Base-by-base conservation (phyloP, 2,888 invertebrate species). In the Leucoma salicis region DNA sequence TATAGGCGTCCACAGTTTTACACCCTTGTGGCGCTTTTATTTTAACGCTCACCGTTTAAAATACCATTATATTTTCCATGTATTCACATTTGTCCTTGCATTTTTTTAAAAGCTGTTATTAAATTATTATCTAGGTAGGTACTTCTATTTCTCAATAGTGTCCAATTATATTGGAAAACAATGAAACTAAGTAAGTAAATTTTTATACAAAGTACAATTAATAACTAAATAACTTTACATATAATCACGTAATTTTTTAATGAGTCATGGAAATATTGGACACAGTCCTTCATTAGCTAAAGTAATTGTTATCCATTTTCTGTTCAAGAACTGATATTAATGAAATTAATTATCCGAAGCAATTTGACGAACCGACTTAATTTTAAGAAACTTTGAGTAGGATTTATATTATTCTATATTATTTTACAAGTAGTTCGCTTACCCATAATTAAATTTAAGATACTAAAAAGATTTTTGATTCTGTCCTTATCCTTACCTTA, bases 281-380 rank as follows among this genome's bases (percentile, higher is more conserved):
- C 28, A 31, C 27, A 28, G 35, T 16, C 11, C 24, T 29, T 47
- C 24, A 45, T 46, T 42, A 39, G 43, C 32, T 42, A 42, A 4
- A 27, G 42, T 46, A 38, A 40, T 35, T 28, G 34, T 25, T 24
- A 28, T 35, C 12, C 12, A 43, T 35, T 42, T 56, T 31, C 40
- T 8, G 29, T 16, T 29, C 13, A 10, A 33, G 28, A 43, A 50
- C 39, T 39, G 33, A 39, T 32, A 42, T 35, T 16, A 46, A 32
- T 41, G 4, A 46, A 49, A 49, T 40, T 31, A 44, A 46, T 49
- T 58, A 25, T 14, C 33, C 10, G 24, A 25, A 40, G 24, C 29
- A 42, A 39, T 46, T 35, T 35, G 31, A 28, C 33, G 12, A 35
- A 14, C 27, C 18, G 12, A 28, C 34, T 7, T 44, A 39, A 44